Evolutionary conservation across 1,140 invertebrate species (phyloP), one percentile per base, ranked within the genome.

Genomic region (Heterodera schachtii): DNA sequence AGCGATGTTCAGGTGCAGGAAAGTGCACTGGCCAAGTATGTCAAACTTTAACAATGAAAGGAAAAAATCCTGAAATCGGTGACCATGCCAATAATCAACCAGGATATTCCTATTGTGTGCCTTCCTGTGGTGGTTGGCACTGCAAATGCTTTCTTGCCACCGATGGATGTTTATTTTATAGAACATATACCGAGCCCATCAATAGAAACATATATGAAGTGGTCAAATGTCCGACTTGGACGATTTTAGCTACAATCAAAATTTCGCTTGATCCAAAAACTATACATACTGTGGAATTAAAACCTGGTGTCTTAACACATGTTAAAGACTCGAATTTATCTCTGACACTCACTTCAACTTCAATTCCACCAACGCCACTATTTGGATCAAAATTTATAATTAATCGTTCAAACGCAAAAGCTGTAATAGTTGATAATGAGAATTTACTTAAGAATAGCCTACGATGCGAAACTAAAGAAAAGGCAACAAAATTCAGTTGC

Each of bases 371-470:
- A 16, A 60, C 57, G 11, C 57, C 57, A 9, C 3, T 60, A 0
- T 60, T 60, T 60, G 57, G 57, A 60, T 60, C 57, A 9, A 60
- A 60, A 60, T 60, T 60, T 60, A 60, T 60, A 60, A 60, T 60
- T 4, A 2, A 60, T 19, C 8, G 16, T 4, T 16, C 9, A 3
- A 60, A 60, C 19, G 3, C 8, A 11, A 19, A 60, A 16, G 16
- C 57, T 13, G 16, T 16, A 16, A 60, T 16, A 4, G 57, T 60
- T 60, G 57, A 60, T 16, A 60, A 60, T 16, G 57, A 60, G 19
- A 19, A 60, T 16, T 60, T 60, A 3, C 16, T 60, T 3, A 60
- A 3, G 3, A 60, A 60, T 60, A 60, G 57, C 4, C 5, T 60
- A 13, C 57, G 57, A 19, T 60, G 57, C 19, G 11, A 13, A 19